phyloP scores from a whole-genome alignment of 1,140 invertebrate genomes.

The Pachypeltis micranthus region DNA sequence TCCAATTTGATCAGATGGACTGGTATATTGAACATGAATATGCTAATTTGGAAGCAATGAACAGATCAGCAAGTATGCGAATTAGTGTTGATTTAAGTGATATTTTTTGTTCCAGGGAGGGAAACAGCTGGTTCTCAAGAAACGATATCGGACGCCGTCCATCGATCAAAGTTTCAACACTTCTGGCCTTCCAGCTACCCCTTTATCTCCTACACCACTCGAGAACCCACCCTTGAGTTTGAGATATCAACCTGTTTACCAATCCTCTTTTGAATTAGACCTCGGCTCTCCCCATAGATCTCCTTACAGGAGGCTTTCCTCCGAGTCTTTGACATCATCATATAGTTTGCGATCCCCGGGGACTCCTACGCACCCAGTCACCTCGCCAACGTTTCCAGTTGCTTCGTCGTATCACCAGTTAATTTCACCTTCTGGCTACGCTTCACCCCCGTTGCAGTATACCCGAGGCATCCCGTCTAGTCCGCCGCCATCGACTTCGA shows the following conservation, averaged over 20 bases:
- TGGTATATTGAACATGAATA: too few species aligned
- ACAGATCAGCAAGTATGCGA: too few species aligned
- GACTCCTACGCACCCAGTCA: not conserved
- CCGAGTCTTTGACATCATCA: not conserved
- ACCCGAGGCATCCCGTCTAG: constrained; percentile 16
- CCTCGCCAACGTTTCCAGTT: not conserved
- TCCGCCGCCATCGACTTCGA: constrained; percentile 42
- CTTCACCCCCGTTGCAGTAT: constrained; percentile 28
- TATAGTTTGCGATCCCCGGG: not conserved
- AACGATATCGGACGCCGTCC: constrained; percentile 46
- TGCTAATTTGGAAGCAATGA: too few species aligned
- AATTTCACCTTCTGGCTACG: constrained; percentile 2
- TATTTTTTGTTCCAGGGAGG: constrained; percentile 44
- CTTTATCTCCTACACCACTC: constrained; percentile 15
- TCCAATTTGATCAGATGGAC: too few species aligned
- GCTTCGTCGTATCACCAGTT: not conserved
- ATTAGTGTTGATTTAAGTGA: too few species aligned
- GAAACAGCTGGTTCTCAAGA: constrained; percentile 71
- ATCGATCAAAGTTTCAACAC: not conserved
- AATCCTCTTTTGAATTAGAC: constrained; percentile 1
- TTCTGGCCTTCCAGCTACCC: constrained; percentile 5
- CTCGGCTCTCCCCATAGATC: not conserved
- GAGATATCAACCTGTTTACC: constrained; percentile 9
- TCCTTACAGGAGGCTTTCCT: not conserved
- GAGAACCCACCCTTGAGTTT: constrained; percentile 5